A percentile compares a stretch with the other conserved stretches of the same genome.
Evolutionary conservation across 2,888 invertebrate genomes (phyloP).

Genomic region (Lamellibrachia columna): DNA sequence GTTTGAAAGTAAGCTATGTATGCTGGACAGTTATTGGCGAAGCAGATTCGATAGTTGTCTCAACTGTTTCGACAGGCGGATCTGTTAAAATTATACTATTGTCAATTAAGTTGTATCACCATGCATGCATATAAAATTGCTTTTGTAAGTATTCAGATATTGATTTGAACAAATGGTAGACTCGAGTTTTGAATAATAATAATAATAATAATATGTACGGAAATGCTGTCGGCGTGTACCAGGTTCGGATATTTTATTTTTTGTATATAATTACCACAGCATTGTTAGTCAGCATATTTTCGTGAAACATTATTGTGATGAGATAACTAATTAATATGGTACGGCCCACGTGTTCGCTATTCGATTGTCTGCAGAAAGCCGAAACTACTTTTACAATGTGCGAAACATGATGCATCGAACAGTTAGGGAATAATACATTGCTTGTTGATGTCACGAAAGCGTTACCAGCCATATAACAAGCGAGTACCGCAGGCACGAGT

Average conservation of each 20-base stretch:
- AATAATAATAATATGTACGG: no score
- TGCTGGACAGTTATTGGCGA: not conserved
- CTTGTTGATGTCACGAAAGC: no score
- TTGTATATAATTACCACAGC: no score
- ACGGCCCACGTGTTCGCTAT: no score
- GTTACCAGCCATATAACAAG: no score
- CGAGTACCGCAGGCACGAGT: no score
- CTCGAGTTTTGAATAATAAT: not conserved
- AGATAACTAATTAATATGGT: no score
- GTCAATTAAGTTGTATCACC: not conserved
- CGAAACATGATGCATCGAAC: no score
- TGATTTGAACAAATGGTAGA: not conserved
- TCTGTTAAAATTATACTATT: not conserved
- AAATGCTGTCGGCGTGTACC: no score
- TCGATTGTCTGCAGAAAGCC: no score
- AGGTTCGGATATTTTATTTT: not conserved
- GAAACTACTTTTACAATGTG: no score
- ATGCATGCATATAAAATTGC: not conserved
- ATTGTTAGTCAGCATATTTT: not conserved
- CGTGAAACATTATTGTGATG: not conserved
- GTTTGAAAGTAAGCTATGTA: not conserved
- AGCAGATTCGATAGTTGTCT: not conserved
- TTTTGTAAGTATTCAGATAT: not conserved
- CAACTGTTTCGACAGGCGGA: conserved; percentile 11
- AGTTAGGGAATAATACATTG: no score